A percentile compares a stretch with the other conserved stretches of the same genome.
Evolutionary conservation across 2,113 vertebrate genomes (phyloP).

Genomic region (Pogonocichla stellata): DNA sequence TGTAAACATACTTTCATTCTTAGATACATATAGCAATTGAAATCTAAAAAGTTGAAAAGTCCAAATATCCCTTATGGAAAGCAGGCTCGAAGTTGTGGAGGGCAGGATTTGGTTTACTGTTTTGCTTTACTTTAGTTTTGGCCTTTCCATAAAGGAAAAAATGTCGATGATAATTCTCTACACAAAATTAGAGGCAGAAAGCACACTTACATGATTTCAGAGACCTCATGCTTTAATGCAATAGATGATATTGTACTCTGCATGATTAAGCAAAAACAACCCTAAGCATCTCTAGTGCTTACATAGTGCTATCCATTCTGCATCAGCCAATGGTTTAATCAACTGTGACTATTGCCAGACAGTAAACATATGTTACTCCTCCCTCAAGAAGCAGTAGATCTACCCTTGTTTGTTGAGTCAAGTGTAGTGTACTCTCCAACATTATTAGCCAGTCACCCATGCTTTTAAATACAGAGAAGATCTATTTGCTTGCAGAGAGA

Average conservation of each 20-base stretch:
- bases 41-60: not conserved
- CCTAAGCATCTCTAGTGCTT: not conserved
- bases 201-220: not conserved
- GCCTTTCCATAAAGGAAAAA: not conserved
- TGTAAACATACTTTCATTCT: not conserved
- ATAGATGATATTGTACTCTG: not conserved
- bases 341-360: conserved; percentile 26
- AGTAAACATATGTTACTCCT: conserved; percentile 28
- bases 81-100: not conserved
- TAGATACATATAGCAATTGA: not conserved
- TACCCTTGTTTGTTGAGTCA: conserved; percentile 39
- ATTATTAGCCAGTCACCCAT: conserved; percentile 16
- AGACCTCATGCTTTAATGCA: not conserved
- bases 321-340: conserved; percentile 45
- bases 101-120: fast-evolving
- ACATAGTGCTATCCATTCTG: not conserved
- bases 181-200: not conserved
- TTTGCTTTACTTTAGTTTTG: not conserved
- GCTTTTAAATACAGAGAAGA: conserved; percentile 14
- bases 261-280: not conserved
- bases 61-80: not conserved
- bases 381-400: conserved; percentile 21
- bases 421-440: not conserved
- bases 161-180: not conserved
- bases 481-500: not conserved